These are phyloP conservation scores for Falco columbarius DNA, from an alignment of 2,797 vertebrate species.

Conservation along the genomic window DNA sequence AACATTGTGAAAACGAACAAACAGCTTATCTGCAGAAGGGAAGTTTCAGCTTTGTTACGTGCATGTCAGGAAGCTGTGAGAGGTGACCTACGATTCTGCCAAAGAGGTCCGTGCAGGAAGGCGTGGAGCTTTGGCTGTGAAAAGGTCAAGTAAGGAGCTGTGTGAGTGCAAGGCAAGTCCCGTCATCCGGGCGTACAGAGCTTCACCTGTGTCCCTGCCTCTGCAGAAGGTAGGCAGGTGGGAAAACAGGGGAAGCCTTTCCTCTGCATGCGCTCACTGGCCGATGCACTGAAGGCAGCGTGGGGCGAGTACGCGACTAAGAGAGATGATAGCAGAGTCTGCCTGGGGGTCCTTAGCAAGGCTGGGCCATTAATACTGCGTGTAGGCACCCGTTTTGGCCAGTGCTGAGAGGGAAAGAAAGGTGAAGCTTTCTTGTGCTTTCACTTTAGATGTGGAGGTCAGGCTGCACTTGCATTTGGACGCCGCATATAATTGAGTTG, in stretches of 20 bases:
- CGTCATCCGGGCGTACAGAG: rapidly evolving
- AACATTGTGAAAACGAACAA: neutral
- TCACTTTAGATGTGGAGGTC: neutral
- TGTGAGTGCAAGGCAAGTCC: neutral
- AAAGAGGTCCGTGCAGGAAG: neutral
- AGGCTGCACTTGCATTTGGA: neutral
- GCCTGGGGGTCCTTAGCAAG: neutral
- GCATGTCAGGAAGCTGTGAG: neutral
- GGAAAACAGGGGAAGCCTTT: neutral
- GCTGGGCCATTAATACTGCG: neutral
- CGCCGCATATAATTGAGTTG: neutral
- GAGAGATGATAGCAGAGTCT: neutral
- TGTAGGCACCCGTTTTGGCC: neutral
- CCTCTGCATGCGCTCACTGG: rapidly evolving
- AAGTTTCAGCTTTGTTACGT: neutral
- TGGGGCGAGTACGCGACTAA: neutral
- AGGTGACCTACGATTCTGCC: neutral
- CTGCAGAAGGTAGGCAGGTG: neutral
- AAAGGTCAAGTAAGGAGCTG: neutral
- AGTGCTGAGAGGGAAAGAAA: neutral
- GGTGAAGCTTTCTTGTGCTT: neutral
- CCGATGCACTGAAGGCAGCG: neutral
- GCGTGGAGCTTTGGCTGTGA: rapidly evolving
- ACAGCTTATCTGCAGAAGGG: neutral
- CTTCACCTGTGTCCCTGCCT: neutral